Conservation (phyloP, 2,797 vertebrate species). For the Tadarida brasiliensis region DNA sequence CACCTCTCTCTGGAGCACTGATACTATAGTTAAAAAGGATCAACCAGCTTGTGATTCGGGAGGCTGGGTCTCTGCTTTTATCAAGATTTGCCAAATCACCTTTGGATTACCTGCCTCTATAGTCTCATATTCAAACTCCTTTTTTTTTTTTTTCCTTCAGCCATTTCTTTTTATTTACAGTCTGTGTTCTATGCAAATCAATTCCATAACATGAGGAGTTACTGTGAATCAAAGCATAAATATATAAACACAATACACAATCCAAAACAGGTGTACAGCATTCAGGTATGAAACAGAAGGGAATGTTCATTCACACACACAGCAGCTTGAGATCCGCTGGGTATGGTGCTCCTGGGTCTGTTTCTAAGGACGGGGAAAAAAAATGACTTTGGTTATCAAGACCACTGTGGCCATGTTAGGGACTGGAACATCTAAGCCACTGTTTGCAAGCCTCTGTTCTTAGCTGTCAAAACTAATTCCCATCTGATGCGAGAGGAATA, state of each 20-base stretch:
- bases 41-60: not conserved
- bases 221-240: not conserved
- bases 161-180: not conserved
- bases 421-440: not conserved
- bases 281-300: not conserved
- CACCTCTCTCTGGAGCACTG: not conserved
- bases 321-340: not conserved
- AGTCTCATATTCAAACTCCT: not conserved
- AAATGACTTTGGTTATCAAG: not conserved
- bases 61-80: not conserved
- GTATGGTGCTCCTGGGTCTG: not conserved
- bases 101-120: not conserved
- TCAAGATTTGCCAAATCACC: not conserved
- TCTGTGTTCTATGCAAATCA: not conserved
- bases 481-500: slow-evolving; percentile 21
- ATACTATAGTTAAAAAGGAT: not conserved
- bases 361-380: not conserved
- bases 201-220: not conserved
- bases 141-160: not conserved
- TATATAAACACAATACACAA: not conserved
- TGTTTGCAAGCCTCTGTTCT: not conserved
- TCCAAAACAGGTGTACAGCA: not conserved
- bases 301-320: not conserved
- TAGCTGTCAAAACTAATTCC: not conserved
- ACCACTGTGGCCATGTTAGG: not conserved